Evolutionary conservation across 2,888 invertebrate genomes (phyloP).

Genomic region (Aphodius granarius): DNA sequence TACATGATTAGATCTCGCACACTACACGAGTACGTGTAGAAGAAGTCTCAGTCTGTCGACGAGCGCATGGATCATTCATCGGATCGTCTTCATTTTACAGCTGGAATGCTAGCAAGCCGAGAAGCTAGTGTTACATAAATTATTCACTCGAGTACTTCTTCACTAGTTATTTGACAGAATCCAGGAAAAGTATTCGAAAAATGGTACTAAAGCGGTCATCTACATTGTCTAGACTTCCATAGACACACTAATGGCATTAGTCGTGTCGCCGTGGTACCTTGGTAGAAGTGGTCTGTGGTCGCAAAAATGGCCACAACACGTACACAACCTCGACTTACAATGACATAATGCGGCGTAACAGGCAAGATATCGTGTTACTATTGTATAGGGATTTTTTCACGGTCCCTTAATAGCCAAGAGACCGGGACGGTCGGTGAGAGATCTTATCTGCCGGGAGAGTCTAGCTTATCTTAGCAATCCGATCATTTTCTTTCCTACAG

Average conservation of each 20-base stretch:
- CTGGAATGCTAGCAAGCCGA: not conserved
- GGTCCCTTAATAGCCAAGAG: slow-evolving; percentile 16
- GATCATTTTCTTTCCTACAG: slow-evolving; percentile 22
- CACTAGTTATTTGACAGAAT: not conserved
- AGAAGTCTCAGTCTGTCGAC: not conserved
- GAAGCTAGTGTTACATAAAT: not conserved
- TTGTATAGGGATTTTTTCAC: slow-evolving; percentile 27
- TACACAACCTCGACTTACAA: slow-evolving; percentile 17
- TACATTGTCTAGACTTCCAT: too few species aligned
- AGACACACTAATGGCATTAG: too few species aligned
- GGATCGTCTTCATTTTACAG: not conserved
- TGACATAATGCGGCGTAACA: slow-evolving; percentile 31
- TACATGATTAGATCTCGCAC: not conserved
- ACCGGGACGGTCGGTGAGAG: not conserved
- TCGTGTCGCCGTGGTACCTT: not conserved
- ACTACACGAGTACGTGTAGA: not conserved
- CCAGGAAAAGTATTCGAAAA: too few species aligned
- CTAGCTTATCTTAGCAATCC: slow-evolving; percentile 33
- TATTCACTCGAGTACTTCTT: not conserved
- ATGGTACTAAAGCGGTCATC: too few species aligned
- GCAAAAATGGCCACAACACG: slow-evolving; percentile 17
- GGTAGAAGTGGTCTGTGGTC: slow-evolving; percentile 5
- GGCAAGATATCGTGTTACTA: slow-evolving; percentile 32
- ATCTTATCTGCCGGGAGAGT: slow-evolving; percentile 6
- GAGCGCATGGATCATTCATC: not conserved